phyloP scores from a whole-genome alignment of 2,888 invertebrate genomes.

The Heliothis peltigera region DNA sequence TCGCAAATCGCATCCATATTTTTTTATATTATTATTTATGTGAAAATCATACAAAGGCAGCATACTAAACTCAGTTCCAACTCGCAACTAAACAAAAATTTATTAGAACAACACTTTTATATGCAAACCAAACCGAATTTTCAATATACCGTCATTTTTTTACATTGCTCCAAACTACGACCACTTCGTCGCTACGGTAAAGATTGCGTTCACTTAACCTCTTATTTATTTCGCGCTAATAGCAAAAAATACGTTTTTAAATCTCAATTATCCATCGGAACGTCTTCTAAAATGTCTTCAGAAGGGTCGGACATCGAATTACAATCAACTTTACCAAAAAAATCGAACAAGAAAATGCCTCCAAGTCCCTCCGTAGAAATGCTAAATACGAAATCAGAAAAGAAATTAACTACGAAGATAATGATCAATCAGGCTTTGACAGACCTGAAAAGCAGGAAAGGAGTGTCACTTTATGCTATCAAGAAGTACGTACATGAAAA shows the following conservation, averaged over 20 bases:
- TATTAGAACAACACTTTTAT: constrained; percentile 8
- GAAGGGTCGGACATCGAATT: constrained; percentile 69
- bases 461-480: constrained; percentile 80
- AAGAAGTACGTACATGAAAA: constrained; percentile 79
- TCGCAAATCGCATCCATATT: too few relatives aligned
- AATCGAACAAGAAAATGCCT: constrained; percentile 58
- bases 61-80: not conserved
- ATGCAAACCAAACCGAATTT: not conserved
- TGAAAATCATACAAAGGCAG: not conserved
- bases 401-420: constrained; percentile 74
- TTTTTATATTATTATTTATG: not conserved
- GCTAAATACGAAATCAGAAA: constrained; percentile 50
- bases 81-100: not conserved
- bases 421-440: constrained; percentile 79
- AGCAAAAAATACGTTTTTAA: not conserved
- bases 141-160: constrained; percentile 45
- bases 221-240: not conserved
- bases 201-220: constrained; percentile 32
- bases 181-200: constrained; percentile 63
- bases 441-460: constrained; percentile 77
- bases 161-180: constrained; percentile 7
- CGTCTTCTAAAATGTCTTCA: constrained; percentile 58
- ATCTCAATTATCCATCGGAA: too few relatives aligned
- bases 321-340: constrained; percentile 58
- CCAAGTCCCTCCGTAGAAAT: constrained; percentile 30